A percentile compares a stretch with the other conserved stretches of the same genome.
phyloP scores from a whole-genome alignment of 2,113 vertebrate species.

The Nipponia nippon region DNA sequence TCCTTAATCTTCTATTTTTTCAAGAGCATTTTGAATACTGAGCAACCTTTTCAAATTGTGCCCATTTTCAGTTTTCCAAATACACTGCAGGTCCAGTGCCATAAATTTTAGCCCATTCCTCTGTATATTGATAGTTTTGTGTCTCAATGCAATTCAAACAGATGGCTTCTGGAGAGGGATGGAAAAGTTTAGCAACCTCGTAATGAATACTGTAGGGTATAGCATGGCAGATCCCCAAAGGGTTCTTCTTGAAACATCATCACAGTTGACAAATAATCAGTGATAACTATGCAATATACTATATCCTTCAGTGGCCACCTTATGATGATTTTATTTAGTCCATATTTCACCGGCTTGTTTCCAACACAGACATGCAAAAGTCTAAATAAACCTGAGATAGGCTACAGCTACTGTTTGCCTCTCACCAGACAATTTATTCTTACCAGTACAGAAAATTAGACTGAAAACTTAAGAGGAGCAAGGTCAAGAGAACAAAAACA shows the following conservation, averaged over 20 bases:
- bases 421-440: background rate
- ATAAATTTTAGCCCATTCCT: background rate
- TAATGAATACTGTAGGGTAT: background rate
- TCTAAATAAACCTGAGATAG: background rate
- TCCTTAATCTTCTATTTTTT: background rate
- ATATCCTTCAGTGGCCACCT: background rate
- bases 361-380: background rate
- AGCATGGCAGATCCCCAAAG: background rate
- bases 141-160: background rate
- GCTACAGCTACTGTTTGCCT: background rate
- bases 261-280: background rate
- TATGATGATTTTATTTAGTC: background rate
- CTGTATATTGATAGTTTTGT: background rate
- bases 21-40: background rate
- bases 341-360: rapidly evolving
- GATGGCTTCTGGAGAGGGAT: background rate
- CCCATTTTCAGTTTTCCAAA: background rate
- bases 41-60: background rate
- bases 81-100: background rate
- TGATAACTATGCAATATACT: background rate
- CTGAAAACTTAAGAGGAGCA: background rate
- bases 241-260: background rate
- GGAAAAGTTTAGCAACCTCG: background rate
- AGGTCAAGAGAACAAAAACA: background rate
- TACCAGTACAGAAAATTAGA: background rate